These are phyloP conservation scores for Enteromius anoplus DNA, from an alignment of 2,797 vertebrate genomes.

Conservation along the genomic window DNA sequence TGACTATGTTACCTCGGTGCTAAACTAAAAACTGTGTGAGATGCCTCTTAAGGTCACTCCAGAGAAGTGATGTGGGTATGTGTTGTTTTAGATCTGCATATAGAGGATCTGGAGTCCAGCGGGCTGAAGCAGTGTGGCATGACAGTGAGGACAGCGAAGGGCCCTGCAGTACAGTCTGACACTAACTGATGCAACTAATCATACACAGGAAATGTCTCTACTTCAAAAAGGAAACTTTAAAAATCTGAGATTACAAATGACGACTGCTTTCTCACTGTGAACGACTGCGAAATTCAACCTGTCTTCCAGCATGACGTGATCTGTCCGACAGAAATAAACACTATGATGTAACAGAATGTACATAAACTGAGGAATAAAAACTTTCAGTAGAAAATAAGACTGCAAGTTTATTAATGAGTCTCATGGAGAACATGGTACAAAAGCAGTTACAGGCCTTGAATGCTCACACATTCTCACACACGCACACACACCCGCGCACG, in stretches of 20 bases:
- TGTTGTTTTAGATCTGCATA: constrained; percentile 38
- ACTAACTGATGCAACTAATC: background rate
- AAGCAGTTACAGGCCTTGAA: constrained; percentile 87
- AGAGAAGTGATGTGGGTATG: background rate
- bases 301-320: constrained; percentile 16
- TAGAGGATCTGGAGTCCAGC: constrained; percentile 47
- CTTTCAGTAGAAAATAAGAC: constrained; percentile 92
- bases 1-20: background rate
- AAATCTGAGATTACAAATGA: background rate
- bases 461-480: constrained; percentile 1
- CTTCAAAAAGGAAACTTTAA: background rate
- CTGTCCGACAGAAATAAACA: constrained; percentile 2
- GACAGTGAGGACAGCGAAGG: constrained; percentile 81
- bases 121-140: constrained; percentile 69
- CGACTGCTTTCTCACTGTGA: constrained; percentile 9
- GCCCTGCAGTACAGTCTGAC: constrained; percentile 81
- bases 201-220: background rate
- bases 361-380: constrained; percentile 36
- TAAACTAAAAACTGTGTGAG: background rate
- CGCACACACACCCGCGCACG: constrained; percentile 23
- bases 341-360: constrained; percentile 6
- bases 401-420: constrained; percentile 94
- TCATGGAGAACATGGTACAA: constrained; percentile 98
- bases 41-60: background rate
- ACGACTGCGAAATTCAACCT: background rate